Evolutionary conservation across 2,797 vertebrate species (phyloP).

Genomic region (Zenarchopterus dispar): DNA sequence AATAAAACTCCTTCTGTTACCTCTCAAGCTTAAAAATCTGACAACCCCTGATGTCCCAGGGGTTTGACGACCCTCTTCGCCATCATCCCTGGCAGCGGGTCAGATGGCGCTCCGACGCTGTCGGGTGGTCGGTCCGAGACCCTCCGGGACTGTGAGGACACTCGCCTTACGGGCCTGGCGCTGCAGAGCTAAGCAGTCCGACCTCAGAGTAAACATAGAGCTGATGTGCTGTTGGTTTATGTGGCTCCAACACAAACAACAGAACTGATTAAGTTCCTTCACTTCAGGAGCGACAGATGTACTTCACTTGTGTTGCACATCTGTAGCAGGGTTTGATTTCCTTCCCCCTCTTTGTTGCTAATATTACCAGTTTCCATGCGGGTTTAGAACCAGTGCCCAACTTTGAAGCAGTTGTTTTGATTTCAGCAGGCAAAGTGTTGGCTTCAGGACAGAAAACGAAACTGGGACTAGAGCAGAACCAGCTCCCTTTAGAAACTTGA

Average conservation of each 20-base stretch:
- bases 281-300: no score
- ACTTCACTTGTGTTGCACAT: no score
- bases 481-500: no score
- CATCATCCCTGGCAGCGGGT: constrained; percentile 49
- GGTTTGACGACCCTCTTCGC: constrained; percentile 29
- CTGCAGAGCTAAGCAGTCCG: constrained; percentile 46
- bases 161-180: constrained; percentile 55
- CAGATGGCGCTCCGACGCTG: constrained; percentile 25
- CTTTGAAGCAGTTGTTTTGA: no score
- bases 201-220: constrained; percentile 53
- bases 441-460: no score
- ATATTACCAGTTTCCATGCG: no score
- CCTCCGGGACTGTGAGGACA: constrained; percentile 41
- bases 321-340: no score
- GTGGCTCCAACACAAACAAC: background rate
- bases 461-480: no score
- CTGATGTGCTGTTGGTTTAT: constrained; percentile 38
- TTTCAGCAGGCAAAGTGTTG: no score
- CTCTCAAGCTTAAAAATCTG: constrained; percentile 1
- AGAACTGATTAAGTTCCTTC: background rate
- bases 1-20: no score
- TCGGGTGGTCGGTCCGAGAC: constrained; percentile 48
- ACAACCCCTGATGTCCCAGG: background rate
- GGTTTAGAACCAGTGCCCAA: no score
- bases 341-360: no score